Percentiles rank a stretch among this genome's conserved stretches.
Evolutionary conservation across 2,113 vertebrate species (phyloP).

Genomic region (Natator depressus): DNA sequence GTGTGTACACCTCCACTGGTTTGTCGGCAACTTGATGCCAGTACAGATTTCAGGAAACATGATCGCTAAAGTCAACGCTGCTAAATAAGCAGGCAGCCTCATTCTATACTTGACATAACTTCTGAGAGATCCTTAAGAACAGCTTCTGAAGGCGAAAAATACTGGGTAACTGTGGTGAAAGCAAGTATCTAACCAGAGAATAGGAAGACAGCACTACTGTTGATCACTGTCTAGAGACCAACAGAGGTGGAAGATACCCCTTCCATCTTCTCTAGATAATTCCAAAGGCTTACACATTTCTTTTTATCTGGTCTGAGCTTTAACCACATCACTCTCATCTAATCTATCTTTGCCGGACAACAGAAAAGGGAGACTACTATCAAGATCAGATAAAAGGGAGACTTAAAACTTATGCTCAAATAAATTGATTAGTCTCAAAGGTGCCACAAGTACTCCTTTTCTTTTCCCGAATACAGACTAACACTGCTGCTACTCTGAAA

Average conservation of each 20-base stretch:
- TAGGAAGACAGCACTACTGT: not conserved
- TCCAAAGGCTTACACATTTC: not conserved
- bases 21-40: not conserved
- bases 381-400: not conserved
- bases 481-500: no score
- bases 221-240: not conserved
- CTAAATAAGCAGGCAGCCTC: not conserved
- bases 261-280: not conserved
- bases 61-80: accelerated
- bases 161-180: not conserved
- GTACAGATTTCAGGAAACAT: not conserved
- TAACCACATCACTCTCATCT: not conserved
- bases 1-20: no score
- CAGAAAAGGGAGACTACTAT: not conserved
- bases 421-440: no score
- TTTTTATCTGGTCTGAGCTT: not conserved
- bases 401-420: not conserved
- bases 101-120: not conserved
- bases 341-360: not conserved
- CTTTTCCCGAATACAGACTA: no score
- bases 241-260: not conserved
- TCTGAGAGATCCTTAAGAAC: not conserved
- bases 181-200: not conserved
- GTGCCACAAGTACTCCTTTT: no score
- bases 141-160: not conserved